phyloP scores from a whole-genome alignment of 2,113 vertebrate species.

The Brachyistius frenatus region DNA sequence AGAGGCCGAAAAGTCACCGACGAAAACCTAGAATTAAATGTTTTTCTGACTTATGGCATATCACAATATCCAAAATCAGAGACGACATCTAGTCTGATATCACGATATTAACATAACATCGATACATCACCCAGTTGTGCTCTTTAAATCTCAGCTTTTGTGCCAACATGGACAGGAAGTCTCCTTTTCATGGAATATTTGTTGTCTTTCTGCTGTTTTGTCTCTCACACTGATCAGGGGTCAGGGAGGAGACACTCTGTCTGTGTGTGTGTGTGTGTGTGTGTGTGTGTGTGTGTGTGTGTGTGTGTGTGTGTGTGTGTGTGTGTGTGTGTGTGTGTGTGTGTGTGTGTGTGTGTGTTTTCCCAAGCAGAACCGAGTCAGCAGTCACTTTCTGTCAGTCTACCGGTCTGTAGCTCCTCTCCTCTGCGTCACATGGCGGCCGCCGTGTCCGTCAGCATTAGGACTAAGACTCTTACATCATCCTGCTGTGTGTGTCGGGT shows the following conservation, averaged over 20 bases:
- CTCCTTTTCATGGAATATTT: neutral
- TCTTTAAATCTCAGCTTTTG: too few species aligned
- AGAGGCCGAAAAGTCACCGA: too few species aligned
- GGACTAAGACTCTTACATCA: slow-evolving; percentile 23
- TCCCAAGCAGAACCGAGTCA: slow-evolving; percentile 7
- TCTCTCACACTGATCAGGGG: neutral
- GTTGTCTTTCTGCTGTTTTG: neutral
- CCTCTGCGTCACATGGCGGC: slow-evolving; percentile 5
- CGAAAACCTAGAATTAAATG: too few species aligned
- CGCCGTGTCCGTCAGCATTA: slow-evolving; percentile 31
- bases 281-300: neutral
- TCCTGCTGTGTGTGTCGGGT: neutral
- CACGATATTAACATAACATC: too few species aligned
- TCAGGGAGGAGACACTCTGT: neutral
- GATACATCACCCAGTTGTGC: too few species aligned
- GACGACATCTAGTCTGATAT: too few species aligned
- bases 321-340: too few species aligned
- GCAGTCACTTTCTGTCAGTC: slow-evolving; percentile 27
- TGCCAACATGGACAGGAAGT: too few species aligned
- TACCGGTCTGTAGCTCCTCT: neutral
- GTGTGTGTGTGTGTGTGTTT: neutral
- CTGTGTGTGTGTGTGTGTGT: neutral
- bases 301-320: neutral
- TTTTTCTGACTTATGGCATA: too few species aligned
- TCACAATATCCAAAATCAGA: too few species aligned